phyloP scores from a whole-genome alignment of 2,888 invertebrate genomes.

The Piscicola geometra region DNA sequence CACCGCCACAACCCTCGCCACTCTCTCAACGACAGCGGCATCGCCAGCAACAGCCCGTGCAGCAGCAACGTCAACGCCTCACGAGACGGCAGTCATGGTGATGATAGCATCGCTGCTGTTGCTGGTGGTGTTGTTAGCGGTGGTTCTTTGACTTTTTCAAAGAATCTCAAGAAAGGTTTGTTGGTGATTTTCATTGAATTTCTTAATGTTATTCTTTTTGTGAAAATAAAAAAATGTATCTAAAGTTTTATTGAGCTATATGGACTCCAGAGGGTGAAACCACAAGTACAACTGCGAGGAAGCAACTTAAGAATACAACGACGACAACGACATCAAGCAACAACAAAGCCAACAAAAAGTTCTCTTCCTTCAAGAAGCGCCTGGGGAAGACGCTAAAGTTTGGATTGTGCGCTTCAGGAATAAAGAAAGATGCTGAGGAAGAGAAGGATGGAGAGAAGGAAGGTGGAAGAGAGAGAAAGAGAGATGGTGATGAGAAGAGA shows the following conservation, averaged over 20 bases:
- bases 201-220: too few species aligned
- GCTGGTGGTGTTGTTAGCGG: too few species aligned
- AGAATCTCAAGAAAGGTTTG: too few species aligned
- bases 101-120: not conserved
- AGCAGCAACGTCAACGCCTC: conserved; percentile 13
- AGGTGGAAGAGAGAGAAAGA: not conserved
- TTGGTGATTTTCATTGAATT: too few species aligned
- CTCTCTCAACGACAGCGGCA: conserved; percentile 1
- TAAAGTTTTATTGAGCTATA: too few species aligned
- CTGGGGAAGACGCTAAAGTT: conserved; percentile 25
- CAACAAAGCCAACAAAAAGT: conserved; percentile 24
- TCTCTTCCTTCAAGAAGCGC: conserved; percentile 27
- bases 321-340: not conserved
- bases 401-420: conserved; percentile 31
- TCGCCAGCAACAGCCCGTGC: not conserved
- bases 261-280: conserved; percentile 2
- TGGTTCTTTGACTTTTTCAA: too few species aligned
- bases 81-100: not conserved
- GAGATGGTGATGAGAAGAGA: not conserved
- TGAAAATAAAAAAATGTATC: too few species aligned
- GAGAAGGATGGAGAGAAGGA: not conserved
- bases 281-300: conserved; percentile 7
- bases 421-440: conserved; percentile 15
- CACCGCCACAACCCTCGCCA: not conserved
- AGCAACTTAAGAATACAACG: not conserved